These are phyloP conservation scores for Axea sp. DNA, from an alignment of 2,888 invertebrate genomes.

Conservation along the genomic window DNA sequence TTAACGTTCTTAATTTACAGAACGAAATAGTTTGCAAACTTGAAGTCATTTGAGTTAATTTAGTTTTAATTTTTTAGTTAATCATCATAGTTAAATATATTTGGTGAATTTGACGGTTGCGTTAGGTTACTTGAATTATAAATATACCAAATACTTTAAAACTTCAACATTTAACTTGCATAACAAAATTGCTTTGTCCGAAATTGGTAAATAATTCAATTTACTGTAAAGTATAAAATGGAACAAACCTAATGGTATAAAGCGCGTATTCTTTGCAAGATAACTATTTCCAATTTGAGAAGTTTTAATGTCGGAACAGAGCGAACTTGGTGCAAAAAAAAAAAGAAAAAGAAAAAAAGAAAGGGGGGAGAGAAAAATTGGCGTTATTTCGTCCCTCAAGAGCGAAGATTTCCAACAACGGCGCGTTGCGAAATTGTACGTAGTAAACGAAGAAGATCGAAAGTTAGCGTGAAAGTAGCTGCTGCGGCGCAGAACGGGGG, in stretches of 20 bases:
- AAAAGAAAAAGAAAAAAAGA: neutral
- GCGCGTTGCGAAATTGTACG: slow-evolving; percentile 23
- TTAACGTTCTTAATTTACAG: too few relatives aligned
- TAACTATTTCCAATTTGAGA: slow-evolving; percentile 23
- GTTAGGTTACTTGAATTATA: too few relatives aligned
- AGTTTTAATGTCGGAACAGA: slow-evolving; percentile 17
- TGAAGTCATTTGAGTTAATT: too few relatives aligned
- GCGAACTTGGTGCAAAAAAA: neutral
- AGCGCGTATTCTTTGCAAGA: slow-evolving; percentile 1
- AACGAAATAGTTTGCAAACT: too few relatives aligned
- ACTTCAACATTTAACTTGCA: too few relatives aligned
- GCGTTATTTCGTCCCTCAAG: slow-evolving; percentile 3
- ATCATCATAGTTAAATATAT: too few relatives aligned
- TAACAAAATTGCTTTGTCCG: too few relatives aligned
- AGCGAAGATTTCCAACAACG: slow-evolving; percentile 15
- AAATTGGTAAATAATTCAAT: too few relatives aligned
- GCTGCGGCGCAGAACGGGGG: slow-evolving; percentile 66
- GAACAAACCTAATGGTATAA: neutral
- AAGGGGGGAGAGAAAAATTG: slow-evolving; percentile 1
- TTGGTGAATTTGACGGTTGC: too few relatives aligned
- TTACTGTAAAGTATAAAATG: too few relatives aligned
- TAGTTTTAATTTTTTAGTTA: too few relatives aligned
- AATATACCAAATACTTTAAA: too few relatives aligned
- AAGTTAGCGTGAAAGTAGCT: slow-evolving; percentile 53
- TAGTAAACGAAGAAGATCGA: slow-evolving; percentile 47